Conservation (phyloP, 2,113 vertebrate species). For the Puntigrus tetrazona region DNA sequence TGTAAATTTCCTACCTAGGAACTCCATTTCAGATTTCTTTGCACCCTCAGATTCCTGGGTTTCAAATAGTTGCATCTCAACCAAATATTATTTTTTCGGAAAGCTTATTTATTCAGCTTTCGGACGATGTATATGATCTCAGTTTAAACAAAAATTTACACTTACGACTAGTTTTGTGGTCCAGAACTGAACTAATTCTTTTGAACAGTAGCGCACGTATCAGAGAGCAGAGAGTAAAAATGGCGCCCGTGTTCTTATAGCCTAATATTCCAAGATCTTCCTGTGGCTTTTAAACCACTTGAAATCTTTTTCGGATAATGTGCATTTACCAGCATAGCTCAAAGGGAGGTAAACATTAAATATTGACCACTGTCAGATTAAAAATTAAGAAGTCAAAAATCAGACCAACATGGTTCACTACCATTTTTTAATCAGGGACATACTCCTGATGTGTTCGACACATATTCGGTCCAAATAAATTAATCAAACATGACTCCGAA, state of each 20-base stretch:
- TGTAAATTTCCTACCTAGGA: too few relatives aligned
- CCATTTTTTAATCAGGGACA: not conserved
- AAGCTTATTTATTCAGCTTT: too few relatives aligned
- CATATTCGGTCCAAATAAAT: not conserved
- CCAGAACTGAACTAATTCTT: not conserved
- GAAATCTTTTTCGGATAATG: not conserved
- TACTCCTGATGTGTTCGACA: slow-evolving; percentile 3
- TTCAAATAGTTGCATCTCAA: too few relatives aligned
- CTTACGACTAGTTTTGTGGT: too few relatives aligned
- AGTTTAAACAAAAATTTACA: too few relatives aligned
- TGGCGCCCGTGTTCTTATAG: not conserved
- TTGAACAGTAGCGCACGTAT: not conserved
- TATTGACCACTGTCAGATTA: not conserved
- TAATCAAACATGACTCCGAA: not conserved
- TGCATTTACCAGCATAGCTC: not conserved
- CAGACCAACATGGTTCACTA: not conserved
- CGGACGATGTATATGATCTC: too few relatives aligned
- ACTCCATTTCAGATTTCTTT: too few relatives aligned
- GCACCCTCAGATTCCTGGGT: too few relatives aligned
- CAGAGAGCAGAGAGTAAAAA: not conserved
- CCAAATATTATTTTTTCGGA: too few relatives aligned
- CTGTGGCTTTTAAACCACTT: not conserved
- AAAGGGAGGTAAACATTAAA: not conserved
- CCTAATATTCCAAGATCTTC: not conserved
- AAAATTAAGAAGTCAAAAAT: not conserved